Conservation (phyloP, 2,797 vertebrate genomes). For the Lepidocolaptes lacrymiger region DNA sequence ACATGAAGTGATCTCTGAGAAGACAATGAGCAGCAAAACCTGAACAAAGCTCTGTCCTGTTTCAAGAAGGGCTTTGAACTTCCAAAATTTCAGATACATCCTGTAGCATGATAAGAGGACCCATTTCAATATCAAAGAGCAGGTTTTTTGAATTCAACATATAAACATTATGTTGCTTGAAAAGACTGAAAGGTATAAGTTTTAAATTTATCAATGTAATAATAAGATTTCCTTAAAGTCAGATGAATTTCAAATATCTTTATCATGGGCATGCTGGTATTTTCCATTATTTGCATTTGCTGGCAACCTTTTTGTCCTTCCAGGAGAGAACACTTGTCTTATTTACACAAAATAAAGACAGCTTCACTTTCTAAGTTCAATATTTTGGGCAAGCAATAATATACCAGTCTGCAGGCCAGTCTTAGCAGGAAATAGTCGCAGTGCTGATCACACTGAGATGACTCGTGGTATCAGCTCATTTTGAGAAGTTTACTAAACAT, state of each 20-base stretch:
- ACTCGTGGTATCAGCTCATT: slow-evolving; percentile 45
- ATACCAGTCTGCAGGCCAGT: slow-evolving; percentile 66
- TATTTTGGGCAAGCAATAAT: slow-evolving; percentile 72
- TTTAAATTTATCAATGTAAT: not conserved
- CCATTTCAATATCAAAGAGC: not conserved
- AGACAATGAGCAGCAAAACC: not conserved
- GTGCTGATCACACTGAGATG: slow-evolving; percentile 54
- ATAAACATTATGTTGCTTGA: not conserved
- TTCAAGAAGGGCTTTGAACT: not conserved
- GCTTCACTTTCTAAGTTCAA: slow-evolving; percentile 37
- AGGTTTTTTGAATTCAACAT: not conserved
- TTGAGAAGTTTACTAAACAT: slow-evolving; percentile 79
- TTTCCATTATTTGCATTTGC: slow-evolving; percentile 49
- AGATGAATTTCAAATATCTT: not conserved
- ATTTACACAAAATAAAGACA: slow-evolving; percentile 82
- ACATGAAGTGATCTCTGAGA: not conserved
- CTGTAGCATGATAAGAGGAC: not conserved
- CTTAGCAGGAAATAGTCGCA: slow-evolving; percentile 67
- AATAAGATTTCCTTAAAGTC: not conserved
- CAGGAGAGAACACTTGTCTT: slow-evolving; percentile 34
- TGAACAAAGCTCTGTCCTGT: not conserved
- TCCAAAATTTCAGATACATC: not conserved
- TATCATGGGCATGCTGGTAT: not conserved
- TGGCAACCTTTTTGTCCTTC: slow-evolving; percentile 72
- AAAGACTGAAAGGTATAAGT: not conserved